Base-by-base conservation (phyloP, 2,888 invertebrate species). In the Mactromeris polynyma region DNA sequence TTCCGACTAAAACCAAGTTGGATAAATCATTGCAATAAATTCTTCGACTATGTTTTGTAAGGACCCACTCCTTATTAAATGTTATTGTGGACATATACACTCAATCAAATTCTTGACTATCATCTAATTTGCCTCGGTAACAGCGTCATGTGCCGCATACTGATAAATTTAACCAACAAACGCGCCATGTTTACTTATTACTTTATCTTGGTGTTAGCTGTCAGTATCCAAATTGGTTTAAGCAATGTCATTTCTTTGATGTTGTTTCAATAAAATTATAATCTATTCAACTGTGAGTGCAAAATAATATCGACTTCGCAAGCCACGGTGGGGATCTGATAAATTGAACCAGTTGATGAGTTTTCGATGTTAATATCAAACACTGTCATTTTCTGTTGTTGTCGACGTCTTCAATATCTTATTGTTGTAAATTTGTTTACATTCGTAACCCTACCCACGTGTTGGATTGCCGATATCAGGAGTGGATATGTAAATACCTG, bases 401-500 rank as follows among this genome's bases (percentile, higher is more conserved):
- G 73, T 19, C 36, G 31, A 6, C 36, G 14, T 36, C 73, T 36
- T 73, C 73, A 31, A 73, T 73, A 36, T 73, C 73, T 73, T 73
- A 73, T 73, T 73, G 73, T 73, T 73, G 73, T 73, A 33, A 73
- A 19, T 73, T 73, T 73, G 73, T 73, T 73, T 73, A 73, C 73
- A 17, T 73, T 73, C 73, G 36, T 73, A 73, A 73, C 73, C 17
- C 33, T 14, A 36, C 73, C 36, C 73, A 73, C 33, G 73, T 73
- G 36, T 36, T 73, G 14, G 31, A 73, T 73, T 73, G 73, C 73
- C 73, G 36, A 73, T 36, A 73, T 73, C 33, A 73, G 73, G 79
- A 79, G 40, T 42, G 46, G 79, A 38, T 73, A 83, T 83, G 83
- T 69, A 83, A 77, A 83, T 83, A 69, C 9, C 69, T 42, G 33